Conservation (phyloP, 2,888 invertebrate genomes). For the Nephrotoma guestfalica region DNA sequence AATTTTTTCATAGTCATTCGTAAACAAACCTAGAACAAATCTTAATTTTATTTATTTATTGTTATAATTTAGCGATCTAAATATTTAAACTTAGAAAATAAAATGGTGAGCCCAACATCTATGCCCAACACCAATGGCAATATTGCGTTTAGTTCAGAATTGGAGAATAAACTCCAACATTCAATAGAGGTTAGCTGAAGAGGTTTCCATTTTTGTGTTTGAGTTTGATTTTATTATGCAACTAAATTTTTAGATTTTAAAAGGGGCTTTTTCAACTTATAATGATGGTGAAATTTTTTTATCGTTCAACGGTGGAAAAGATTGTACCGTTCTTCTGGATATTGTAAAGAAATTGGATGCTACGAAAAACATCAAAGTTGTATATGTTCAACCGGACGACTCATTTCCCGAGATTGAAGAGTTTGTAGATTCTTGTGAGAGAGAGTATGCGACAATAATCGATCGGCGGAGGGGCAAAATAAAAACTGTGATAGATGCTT, state of each 20-base stretch:
- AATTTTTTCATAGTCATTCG: background rate
- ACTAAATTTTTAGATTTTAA: conserved; percentile 39
- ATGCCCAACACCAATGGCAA: background rate
- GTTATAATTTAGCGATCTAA: background rate
- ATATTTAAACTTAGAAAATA: background rate
- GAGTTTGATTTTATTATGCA: background rate
- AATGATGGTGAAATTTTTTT: conserved; percentile 66
- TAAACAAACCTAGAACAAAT: background rate
- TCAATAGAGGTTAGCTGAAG: background rate
- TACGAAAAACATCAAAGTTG: conserved; percentile 41
- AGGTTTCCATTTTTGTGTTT: background rate
- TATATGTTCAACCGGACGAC: conserved; percentile 67
- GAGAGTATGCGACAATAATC: conserved; percentile 59
- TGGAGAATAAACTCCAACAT: background rate
- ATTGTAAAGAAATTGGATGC: conserved; percentile 32
- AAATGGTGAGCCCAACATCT: background rate
- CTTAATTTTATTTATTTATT: background rate
- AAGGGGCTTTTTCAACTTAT: conserved; percentile 45
- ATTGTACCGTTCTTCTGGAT: conserved; percentile 86
- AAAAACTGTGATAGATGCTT: conserved; percentile 48
- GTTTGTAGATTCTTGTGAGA: conserved; percentile 58
- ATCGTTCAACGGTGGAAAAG: conserved; percentile 97
- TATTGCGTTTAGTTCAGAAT: background rate
- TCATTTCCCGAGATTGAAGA: conserved; percentile 76
- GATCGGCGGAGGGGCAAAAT: conserved; percentile 53